Evolutionary conservation across 2,113 vertebrate genomes (phyloP).

Genomic region (Eudorcas thomsonii): DNA sequence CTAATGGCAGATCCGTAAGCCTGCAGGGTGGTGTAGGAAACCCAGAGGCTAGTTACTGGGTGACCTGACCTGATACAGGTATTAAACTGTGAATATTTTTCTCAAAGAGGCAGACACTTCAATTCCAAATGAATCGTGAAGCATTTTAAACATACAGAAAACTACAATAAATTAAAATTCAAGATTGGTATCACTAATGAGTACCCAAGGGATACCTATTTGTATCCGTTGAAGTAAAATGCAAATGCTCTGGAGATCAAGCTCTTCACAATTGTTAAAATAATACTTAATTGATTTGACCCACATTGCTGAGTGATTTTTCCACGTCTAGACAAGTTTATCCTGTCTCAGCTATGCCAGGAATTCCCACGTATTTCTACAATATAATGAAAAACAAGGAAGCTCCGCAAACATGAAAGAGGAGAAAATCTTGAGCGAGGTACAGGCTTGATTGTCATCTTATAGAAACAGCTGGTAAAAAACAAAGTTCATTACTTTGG

Average conservation of each 20-base stretch:
- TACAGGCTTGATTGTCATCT: not conserved
- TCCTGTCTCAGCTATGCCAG: not conserved
- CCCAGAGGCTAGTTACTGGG: not conserved
- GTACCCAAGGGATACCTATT: not conserved
- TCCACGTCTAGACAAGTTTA: not conserved
- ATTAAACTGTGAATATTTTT: not conserved
- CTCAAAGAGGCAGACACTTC: not conserved
- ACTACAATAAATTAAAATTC: not conserved
- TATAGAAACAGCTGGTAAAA: not conserved
- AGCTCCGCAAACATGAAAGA: not conserved
- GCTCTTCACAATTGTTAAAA: not conserved
- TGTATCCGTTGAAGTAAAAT: constrained; percentile 17
- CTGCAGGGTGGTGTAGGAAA: not conserved
- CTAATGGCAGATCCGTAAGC: not conserved
- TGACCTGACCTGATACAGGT: not conserved
- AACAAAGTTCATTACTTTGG: not conserved
- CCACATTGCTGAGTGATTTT: not conserved
- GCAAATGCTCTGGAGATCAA: not conserved
- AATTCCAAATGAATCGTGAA: not conserved
- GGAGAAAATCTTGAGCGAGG: not conserved
- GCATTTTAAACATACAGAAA: constrained; percentile 26
- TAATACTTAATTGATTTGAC: not conserved
- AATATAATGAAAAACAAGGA: not conserved
- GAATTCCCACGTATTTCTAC: not conserved
- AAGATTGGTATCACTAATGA: constrained; percentile 39